phyloP scores from a whole-genome alignment of 2,113 vertebrate genomes.

The Chamaea fasciata region DNA sequence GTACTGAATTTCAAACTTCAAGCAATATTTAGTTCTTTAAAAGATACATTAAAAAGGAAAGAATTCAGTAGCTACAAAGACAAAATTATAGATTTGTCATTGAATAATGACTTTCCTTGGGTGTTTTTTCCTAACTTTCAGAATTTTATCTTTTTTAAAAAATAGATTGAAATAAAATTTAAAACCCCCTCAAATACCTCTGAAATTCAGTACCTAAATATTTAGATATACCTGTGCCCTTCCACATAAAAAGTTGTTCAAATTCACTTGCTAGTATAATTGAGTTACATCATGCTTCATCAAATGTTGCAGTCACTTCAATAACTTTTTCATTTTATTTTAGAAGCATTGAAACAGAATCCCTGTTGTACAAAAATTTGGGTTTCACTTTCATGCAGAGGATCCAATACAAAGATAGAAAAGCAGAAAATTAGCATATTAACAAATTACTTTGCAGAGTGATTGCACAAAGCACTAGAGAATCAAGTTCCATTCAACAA shows the following conservation, averaged over 20 bases:
- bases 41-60: too few species aligned
- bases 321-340: neutral
- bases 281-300: neutral
- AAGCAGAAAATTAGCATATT: too few species aligned
- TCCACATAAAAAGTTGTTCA: neutral
- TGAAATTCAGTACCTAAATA: neutral
- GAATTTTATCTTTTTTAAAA: neutral
- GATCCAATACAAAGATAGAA: too few species aligned
- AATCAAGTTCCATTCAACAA: too few species aligned
- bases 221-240: neutral
- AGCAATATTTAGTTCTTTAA: too few species aligned
- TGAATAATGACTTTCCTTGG: neutral
- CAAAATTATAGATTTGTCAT: neutral
- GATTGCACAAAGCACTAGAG: too few species aligned
- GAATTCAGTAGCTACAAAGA: neutral
- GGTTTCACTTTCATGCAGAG: too few species aligned
- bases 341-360: too few species aligned
- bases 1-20: neutral
- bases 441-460: too few species aligned
- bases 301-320: neutral
- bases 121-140: neutral
- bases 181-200: rapidly evolving
- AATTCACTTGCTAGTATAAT: neutral
- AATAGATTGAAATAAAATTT: neutral
- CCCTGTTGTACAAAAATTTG: too few species aligned